Evolutionary conservation across 2,797 vertebrate species (phyloP).

Genomic region (Clarias platycephalus): DNA sequence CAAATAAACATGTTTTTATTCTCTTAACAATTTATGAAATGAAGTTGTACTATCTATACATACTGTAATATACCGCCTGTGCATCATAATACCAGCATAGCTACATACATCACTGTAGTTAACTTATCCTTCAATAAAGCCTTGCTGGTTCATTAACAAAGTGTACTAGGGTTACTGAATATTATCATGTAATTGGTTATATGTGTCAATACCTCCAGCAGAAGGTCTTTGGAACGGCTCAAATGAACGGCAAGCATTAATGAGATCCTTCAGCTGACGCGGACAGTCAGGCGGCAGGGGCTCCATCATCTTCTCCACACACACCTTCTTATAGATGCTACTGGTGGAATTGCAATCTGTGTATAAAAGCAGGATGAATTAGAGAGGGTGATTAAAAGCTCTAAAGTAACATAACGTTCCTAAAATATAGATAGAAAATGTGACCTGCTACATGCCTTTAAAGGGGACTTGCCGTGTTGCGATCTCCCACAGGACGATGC

Average conservation of each 20-base stretch:
- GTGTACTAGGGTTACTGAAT: neutral
- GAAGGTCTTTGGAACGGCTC: slow-evolving; percentile 75
- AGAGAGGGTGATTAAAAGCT: neutral
- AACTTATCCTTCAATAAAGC: neutral
- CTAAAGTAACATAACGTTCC: neutral
- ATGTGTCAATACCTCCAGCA: slow-evolving; percentile 71
- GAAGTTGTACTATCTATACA: neutral
- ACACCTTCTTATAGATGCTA: slow-evolving; percentile 71
- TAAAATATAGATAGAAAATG: neutral
- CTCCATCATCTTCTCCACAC: slow-evolving; percentile 56
- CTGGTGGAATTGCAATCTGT: slow-evolving; percentile 2
- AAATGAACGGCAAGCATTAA: slow-evolving; percentile 70
- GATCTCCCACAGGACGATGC: slow-evolving; percentile 88
- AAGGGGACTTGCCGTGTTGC: slow-evolving; percentile 77
- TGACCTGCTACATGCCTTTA: slow-evolving; percentile 67
- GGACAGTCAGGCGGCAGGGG: slow-evolving; percentile 76
- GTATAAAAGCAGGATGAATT: neutral
- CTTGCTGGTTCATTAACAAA: neutral
- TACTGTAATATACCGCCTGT: neutral
- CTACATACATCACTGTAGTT: neutral
- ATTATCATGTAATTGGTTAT: neutral
- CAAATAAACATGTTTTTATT: neutral
- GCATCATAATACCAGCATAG: neutral
- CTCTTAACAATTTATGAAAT: neutral
- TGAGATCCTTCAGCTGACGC: slow-evolving; percentile 63